These are phyloP conservation scores for Dasypolia templi DNA, from an alignment of 2,888 invertebrate genomes.

Conservation along the genomic window DNA sequence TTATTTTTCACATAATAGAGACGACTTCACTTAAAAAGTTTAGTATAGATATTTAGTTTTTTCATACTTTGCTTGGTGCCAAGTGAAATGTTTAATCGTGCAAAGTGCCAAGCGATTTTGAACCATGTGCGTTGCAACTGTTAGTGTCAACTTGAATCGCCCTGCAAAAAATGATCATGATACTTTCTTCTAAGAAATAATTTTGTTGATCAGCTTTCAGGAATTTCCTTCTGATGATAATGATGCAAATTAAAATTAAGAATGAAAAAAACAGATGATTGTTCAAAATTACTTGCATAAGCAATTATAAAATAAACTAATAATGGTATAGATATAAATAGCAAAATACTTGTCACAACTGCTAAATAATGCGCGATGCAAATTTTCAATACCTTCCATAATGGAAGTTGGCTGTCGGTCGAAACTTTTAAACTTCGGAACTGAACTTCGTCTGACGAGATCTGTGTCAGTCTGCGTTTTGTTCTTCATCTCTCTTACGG, in stretches of 20 bases:
- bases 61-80: too few relatives aligned
- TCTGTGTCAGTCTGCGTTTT: slow-evolving; percentile 45
- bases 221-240: not conserved
- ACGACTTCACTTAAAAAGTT: not conserved
- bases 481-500: slow-evolving; percentile 22
- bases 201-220: not conserved
- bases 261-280: not conserved
- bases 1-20: not conserved
- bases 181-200: not conserved
- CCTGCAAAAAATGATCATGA: not conserved
- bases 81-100: not conserved
- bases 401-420: slow-evolving; percentile 42
- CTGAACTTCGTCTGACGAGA: slow-evolving; percentile 49
- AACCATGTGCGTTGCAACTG: not conserved
- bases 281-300: too few relatives aligned
- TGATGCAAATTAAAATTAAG: not conserved
- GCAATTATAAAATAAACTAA: not conserved
- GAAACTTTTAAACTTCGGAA: slow-evolving; percentile 56
- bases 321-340: not conserved
- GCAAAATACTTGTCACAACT: not conserved
- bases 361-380: slow-evolving; percentile 39
- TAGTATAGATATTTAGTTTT: too few relatives aligned
- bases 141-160: not conserved
- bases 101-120: not conserved
- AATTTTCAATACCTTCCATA: slow-evolving; percentile 50